Percentiles rank a stretch among this genome's conserved stretches.
These are phyloP conservation scores for Amorpha juglandis DNA, from an alignment of 2,888 invertebrate species.

Conservation along the genomic window DNA sequence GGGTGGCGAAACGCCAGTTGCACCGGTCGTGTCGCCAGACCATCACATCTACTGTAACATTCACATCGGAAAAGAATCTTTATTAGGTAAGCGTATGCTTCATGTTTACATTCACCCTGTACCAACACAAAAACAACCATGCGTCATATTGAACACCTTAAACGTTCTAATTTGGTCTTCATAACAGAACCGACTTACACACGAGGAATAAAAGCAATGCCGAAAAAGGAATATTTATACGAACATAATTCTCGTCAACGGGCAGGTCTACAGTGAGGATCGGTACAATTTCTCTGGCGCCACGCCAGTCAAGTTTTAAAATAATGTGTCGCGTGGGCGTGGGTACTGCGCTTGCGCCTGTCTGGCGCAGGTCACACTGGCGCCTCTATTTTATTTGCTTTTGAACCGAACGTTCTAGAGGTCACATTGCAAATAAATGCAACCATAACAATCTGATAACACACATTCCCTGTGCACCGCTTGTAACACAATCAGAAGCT, in stretches of 20 bases:
- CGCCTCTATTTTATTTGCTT: constrained; percentile 54
- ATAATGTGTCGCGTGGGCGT: constrained; percentile 61
- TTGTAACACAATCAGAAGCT: constrained; percentile 20
- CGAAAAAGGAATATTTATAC: constrained; percentile 67
- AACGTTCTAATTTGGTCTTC: constrained; percentile 36
- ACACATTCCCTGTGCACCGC: background rate
- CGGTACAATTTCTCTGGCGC: constrained; percentile 54
- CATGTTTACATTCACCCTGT: constrained; percentile 2
- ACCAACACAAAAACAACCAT: constrained; percentile 14
- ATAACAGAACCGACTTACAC: constrained; percentile 35
- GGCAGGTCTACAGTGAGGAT: constrained; percentile 45
- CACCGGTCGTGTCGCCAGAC: constrained; percentile 68
- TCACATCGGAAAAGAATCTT: constrained; percentile 70
- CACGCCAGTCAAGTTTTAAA: constrained; percentile 66
- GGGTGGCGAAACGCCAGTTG: constrained; percentile 65
- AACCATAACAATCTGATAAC: constrained; percentile 19
- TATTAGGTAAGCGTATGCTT: constrained; percentile 71
- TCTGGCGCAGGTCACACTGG: constrained; percentile 35
- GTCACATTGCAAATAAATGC: constrained; percentile 41
- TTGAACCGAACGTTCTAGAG: constrained; percentile 49
- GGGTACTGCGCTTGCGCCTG: constrained; percentile 44
- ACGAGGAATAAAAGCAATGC: constrained; percentile 52
- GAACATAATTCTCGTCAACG: constrained; percentile 61
- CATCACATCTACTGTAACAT: constrained; percentile 80
- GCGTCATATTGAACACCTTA: constrained; percentile 33